phyloP scores from a whole-genome alignment of 2,888 invertebrate species.

The Sinelater perroti region DNA sequence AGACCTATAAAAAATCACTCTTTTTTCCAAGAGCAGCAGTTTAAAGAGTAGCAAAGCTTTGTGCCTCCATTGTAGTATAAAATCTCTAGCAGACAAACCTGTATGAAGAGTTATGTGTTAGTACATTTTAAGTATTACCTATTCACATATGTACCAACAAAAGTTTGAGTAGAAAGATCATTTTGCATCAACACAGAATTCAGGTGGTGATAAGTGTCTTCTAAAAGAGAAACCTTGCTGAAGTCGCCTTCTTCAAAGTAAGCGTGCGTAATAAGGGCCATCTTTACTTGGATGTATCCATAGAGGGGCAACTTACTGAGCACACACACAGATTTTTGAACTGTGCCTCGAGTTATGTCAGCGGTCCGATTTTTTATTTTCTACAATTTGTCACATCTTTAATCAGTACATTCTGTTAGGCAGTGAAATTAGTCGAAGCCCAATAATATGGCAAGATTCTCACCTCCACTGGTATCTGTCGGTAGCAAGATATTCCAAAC shows the following conservation, averaged over 20 bases:
- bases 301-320: constrained; percentile 90
- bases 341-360: constrained; percentile 96
- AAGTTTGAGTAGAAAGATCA: constrained; percentile 70
- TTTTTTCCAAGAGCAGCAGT: constrained; percentile 85
- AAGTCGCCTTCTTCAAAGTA: constrained; percentile 97
- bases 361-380: constrained; percentile 90
- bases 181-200: constrained; percentile 80
- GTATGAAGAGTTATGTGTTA: constrained; percentile 46
- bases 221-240: constrained; percentile 83
- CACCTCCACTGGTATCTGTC: constrained; percentile 96
- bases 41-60: constrained; percentile 93
- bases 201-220: constrained; percentile 92
- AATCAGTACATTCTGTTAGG: not conserved
- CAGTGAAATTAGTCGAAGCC: too few species aligned
- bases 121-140: not conserved
- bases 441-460: too few species aligned
- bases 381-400: constrained; percentile 63
- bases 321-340: constrained; percentile 98
- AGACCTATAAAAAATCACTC: constrained; percentile 90
- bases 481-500: constrained; percentile 96
- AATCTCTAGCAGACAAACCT: constrained; percentile 85
- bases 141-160: constrained; percentile 67
- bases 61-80: constrained; percentile 87
- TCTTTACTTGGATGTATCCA: constrained; percentile 93
- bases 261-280: constrained; percentile 94